Conservation (phyloP, 2,797 vertebrate species). For the Orestias chungarensis region DNA sequence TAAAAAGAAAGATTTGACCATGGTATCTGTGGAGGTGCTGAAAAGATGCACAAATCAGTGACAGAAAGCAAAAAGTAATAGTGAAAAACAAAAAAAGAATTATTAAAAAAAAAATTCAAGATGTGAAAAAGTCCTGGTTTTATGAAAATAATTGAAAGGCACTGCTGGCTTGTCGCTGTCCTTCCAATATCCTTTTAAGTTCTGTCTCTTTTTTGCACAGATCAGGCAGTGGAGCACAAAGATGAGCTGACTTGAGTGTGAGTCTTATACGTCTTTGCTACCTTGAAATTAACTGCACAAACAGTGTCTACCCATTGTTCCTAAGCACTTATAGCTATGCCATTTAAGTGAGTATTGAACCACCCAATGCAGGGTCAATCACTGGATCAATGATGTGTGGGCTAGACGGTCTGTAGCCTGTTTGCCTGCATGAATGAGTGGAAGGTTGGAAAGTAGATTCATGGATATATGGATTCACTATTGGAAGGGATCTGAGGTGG, state of each 20-base stretch:
- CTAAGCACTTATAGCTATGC: constrained; percentile 76
- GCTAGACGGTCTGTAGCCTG: constrained; percentile 50
- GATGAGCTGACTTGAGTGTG: constrained; percentile 43
- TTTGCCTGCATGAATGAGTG: constrained; percentile 66
- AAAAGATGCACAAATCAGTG: neutral
- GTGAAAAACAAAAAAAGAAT: neutral
- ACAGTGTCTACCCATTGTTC: constrained; percentile 71
- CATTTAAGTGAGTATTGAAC: constrained; percentile 82
- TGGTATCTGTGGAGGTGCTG: neutral
- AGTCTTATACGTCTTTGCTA: constrained; percentile 48
- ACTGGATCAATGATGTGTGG: constrained; percentile 73
- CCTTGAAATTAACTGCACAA: constrained; percentile 75
- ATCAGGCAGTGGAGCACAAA: constrained; percentile 50
- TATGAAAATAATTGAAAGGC: constrained; percentile 18
- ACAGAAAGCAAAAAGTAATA: neutral
- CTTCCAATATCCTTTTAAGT: constrained; percentile 37
- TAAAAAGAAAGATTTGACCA: neutral
- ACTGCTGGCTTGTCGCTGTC: constrained; percentile 25
- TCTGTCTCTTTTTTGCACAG: constrained; percentile 24
- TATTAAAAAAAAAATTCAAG: neutral
- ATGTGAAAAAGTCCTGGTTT: neutral
- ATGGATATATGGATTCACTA: constrained; percentile 48
- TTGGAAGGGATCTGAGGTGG: constrained; percentile 33
- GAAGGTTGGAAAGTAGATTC: constrained; percentile 53
- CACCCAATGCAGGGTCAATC: constrained; percentile 72